These are phyloP conservation scores for Metopolophium dirhodum DNA, from an alignment of 1,140 invertebrate genomes.

Conservation along the genomic window DNA sequence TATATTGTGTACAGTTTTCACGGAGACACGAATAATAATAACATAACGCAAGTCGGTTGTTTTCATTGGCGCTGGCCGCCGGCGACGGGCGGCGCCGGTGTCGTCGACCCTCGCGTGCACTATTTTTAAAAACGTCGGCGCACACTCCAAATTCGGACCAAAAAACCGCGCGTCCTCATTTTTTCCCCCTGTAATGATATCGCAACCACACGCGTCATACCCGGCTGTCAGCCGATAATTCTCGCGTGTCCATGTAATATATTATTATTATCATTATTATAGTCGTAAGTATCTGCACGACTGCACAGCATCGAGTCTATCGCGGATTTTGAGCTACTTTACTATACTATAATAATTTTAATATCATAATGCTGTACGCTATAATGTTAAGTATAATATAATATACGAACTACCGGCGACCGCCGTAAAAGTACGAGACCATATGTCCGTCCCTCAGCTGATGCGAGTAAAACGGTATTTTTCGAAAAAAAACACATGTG, in stretches of 20 bases:
- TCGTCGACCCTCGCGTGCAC: conserved; percentile 45
- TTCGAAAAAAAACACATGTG: neutral
- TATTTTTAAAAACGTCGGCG: conserved; percentile 46
- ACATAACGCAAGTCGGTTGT: neutral
- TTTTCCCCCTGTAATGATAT: neutral
- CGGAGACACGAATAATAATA: conserved; percentile 32
- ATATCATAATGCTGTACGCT: neutral
- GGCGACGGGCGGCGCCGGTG: neutral
- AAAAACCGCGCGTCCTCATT: conserved; percentile 16
- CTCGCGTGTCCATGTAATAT: neutral
- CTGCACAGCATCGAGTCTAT: neutral
- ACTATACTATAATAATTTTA: neutral
- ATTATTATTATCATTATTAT: too few species aligned
- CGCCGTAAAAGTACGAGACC: neutral
- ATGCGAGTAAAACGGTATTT: neutral
- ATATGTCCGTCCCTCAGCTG: neutral
- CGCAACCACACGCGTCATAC: too few species aligned
- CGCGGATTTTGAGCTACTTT: neutral
- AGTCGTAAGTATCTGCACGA: neutral
- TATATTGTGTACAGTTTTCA: neutral
- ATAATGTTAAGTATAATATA: neutral
- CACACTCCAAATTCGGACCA: conserved; percentile 24
- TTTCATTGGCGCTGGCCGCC: conserved; percentile 28
- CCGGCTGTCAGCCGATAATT: neutral
- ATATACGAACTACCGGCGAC: neutral